Evolutionary conservation across 2,888 invertebrate genomes (phyloP), one percentile per base, ranked within the genome.

Genomic region (Dendrolimus pini): DNA sequence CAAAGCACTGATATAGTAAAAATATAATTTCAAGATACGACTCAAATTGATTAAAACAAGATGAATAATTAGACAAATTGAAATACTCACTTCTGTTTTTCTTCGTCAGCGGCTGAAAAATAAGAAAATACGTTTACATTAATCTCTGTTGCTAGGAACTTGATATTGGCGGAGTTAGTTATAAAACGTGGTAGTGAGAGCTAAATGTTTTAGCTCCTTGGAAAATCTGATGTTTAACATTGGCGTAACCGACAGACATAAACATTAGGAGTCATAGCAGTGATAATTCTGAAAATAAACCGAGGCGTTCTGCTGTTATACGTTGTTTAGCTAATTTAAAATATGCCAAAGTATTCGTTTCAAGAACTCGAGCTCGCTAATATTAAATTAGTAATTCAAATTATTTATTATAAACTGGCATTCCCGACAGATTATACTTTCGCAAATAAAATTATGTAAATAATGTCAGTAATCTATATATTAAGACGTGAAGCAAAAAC

Each of bases 31-130:
- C 9, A 47, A 47, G 9, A 47, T 47, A 14, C 12, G 47, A 47
- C 12, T 47, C 12, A 47, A 47, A 47, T 41, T 8, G 30, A 54
- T n/a, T 18, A 7, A 18, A 18, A 30, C 9, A n/a, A 55, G 13
- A 18, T 18, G 14, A 53, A 55, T 41, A 42, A 7, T 55, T 54
- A 55, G 9, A 54, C 1, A 53, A 59, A 61, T 60, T 59, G 55
- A 47, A 8, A 67, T 72, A 95, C 97, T 97, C 92, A 97, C 97
- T 96, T 97, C 93, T 97, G 97, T 92, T 96, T 95, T 77, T 97
- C 97, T 93, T 97, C 97, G 92, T 97, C 97, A 92, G 96, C 96
- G 89, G 97, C 97, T 97, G 94, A 89, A 95, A 95, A 93, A 84
- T 76, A 79, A 78, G 68, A 62, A 64, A 62, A 65, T 9, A 56